Percentiles rank a stretch among this genome's conserved stretches.
Evolutionary conservation across 2,113 vertebrate genomes (phyloP).

Genomic region (Anhinga rufa): DNA sequence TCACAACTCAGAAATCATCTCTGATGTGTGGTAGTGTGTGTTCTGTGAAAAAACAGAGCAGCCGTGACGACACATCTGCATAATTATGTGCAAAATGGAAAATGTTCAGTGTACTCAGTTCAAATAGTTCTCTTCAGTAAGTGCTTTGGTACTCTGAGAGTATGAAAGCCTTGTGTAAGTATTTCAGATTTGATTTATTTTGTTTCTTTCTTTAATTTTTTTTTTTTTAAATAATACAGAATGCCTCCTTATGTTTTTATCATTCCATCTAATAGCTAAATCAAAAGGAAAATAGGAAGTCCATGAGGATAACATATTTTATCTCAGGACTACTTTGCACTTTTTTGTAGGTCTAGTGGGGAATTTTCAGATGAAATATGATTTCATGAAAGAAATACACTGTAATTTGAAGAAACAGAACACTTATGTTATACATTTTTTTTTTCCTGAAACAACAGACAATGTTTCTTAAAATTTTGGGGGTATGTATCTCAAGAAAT

Average conservation of each 20-base stretch:
- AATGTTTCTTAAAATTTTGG: neutral
- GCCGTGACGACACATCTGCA: neutral
- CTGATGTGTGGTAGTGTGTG: neutral
- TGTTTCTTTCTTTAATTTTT: neutral
- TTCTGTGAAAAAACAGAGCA: neutral
- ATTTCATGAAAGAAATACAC: neutral
- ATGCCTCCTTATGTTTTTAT: neutral
- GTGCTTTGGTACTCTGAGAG: neutral
- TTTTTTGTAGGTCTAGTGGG: neutral
- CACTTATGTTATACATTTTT: neutral
- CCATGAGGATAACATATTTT: neutral
- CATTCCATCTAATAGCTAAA: neutral
- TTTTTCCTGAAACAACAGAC: neutral
- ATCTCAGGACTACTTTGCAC: neutral
- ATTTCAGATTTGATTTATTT: neutral
- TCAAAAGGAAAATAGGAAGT: neutral
- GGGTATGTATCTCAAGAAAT: neutral
- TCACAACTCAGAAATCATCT: neutral
- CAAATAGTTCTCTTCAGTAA: neutral
- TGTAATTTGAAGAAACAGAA: neutral
- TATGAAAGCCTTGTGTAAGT: neutral
- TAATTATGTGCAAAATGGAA: slow-evolving; percentile 8
- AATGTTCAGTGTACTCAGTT: neutral
- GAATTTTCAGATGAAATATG: neutral
- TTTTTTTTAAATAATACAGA: neutral